phyloP scores from a whole-genome alignment of 2,888 invertebrate genomes.

The Phasia obesa region DNA sequence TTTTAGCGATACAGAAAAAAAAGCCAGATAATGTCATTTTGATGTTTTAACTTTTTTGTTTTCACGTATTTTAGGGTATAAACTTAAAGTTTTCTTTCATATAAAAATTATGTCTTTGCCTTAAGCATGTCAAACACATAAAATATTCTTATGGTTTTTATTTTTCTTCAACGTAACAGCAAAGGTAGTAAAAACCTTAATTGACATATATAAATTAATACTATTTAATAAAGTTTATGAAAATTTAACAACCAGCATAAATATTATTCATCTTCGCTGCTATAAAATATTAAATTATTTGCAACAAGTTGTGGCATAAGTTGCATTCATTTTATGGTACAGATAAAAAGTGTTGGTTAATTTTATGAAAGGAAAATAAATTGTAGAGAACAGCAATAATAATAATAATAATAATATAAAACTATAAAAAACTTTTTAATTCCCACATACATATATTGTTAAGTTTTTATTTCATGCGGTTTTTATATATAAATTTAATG shows the following conservation, averaged over 20 bases:
- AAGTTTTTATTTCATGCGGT: conserved; percentile 47
- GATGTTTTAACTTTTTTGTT: conserved; percentile 12
- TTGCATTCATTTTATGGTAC: background rate
- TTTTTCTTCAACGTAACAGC: background rate
- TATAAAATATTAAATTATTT: conserved; percentile 8
- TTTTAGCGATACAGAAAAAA: conserved; percentile 22
- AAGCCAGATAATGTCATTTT: conserved; percentile 59
- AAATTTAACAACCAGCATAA: conserved; percentile 2
- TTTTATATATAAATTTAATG: conserved; percentile 34
- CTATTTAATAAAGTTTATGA: conserved; percentile 34
- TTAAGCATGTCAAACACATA: conserved; percentile 3
- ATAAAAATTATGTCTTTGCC: conserved; percentile 41
- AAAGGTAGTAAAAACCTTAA: background rate
- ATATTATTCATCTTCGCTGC: conserved; percentile 13
- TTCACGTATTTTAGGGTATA: conserved; percentile 2
- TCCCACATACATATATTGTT: background rate
- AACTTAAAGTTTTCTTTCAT: conserved; percentile 39
- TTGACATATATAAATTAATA: conserved; percentile 35
- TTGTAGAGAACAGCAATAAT: background rate
- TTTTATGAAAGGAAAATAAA: conserved; percentile 39
- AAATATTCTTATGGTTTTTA: background rate
- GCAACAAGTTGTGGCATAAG: background rate
- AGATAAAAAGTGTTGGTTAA: conserved; percentile 27
- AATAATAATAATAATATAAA: background rate
- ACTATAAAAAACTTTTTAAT: too few relatives aligned